phyloP scores from a whole-genome alignment of 2,888 invertebrate genomes.

The Pristionchus entomophagus region DNA sequence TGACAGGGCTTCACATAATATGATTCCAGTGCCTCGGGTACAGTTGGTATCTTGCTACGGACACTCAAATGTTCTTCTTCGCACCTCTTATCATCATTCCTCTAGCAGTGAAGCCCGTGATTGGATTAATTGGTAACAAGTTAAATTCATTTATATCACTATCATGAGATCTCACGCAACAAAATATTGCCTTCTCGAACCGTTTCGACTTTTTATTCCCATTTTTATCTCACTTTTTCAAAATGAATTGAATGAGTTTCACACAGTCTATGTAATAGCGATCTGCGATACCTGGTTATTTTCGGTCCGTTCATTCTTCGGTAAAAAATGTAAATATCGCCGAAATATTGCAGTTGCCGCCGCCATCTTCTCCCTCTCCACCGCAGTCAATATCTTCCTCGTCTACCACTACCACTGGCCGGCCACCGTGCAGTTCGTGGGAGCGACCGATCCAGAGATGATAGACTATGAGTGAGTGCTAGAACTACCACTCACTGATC shows the following conservation, averaged over 20 bases:
- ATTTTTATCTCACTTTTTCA: no score
- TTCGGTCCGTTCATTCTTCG: no score
- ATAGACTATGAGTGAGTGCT: not conserved
- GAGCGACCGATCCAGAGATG: not conserved
- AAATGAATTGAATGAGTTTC: no score
- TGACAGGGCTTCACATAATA: not conserved
- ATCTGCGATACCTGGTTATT: no score
- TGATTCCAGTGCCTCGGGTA: slow-evolving; percentile 40
- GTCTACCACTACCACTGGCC: slow-evolving; percentile 48
- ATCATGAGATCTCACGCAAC: no score
- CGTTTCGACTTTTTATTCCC: no score
- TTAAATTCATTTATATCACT: no score
- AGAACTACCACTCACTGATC: no score
- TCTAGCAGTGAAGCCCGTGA: slow-evolving; percentile 45
- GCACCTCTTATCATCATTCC: slow-evolving; percentile 48
- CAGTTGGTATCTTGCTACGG: slow-evolving; percentile 49
- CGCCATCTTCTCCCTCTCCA: not conserved
- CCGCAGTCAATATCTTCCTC: slow-evolving; percentile 48
- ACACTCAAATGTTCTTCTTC: slow-evolving; percentile 51
- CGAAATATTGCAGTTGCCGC: not conserved
- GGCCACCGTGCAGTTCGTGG: not conserved
- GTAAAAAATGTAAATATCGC: not conserved
- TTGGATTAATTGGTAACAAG: slow-evolving; percentile 41
- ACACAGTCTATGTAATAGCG: no score
- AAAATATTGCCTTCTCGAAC: no score